A percentile compares a stretch with the other conserved stretches of the same genome.
These are phyloP conservation scores for Macroteleia sp. DNA, from an alignment of 2,888 invertebrate genomes.

Conservation along the genomic window DNA sequence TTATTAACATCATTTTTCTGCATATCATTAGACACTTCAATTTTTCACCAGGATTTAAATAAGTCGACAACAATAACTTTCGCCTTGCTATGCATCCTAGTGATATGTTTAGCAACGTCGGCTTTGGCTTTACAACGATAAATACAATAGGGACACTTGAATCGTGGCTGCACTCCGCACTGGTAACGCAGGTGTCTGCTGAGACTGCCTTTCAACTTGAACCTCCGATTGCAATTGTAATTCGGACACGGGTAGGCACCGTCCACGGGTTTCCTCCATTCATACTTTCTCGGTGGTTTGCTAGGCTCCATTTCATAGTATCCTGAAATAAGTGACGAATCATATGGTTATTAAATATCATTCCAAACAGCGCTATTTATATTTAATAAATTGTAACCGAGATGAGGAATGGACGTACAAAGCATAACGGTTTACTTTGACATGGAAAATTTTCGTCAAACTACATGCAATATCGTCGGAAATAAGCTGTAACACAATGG, in stretches of 20 bases:
- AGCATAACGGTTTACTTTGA: no score
- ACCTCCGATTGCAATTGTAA: slow-evolving; percentile 69
- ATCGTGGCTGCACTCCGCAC: slow-evolving; percentile 80
- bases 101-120: slow-evolving; percentile 68
- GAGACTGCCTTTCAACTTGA: slow-evolving; percentile 76
- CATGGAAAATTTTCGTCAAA: slow-evolving; percentile 1
- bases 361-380: neutral
- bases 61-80: slow-evolving; percentile 66
- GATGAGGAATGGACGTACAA: neutral
- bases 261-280: slow-evolving; percentile 28
- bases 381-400: neutral
- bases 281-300: slow-evolving; percentile 15
- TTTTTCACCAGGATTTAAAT: slow-evolving; percentile 42
- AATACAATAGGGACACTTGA: slow-evolving; percentile 80
- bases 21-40: no score
- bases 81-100: slow-evolving; percentile 58
- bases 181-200: slow-evolving; percentile 76
- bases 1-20: no score
- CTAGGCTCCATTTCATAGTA: neutral
- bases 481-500: neutral
- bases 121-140: slow-evolving; percentile 74
- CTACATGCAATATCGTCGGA: slow-evolving; percentile 19
- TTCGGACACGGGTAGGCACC: slow-evolving; percentile 67
- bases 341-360: slow-evolving; percentile 18
- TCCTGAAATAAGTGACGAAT: slow-evolving; percentile 43